phyloP scores from a whole-genome alignment of 2,113 vertebrate species.

The Trichechus manatus region DNA sequence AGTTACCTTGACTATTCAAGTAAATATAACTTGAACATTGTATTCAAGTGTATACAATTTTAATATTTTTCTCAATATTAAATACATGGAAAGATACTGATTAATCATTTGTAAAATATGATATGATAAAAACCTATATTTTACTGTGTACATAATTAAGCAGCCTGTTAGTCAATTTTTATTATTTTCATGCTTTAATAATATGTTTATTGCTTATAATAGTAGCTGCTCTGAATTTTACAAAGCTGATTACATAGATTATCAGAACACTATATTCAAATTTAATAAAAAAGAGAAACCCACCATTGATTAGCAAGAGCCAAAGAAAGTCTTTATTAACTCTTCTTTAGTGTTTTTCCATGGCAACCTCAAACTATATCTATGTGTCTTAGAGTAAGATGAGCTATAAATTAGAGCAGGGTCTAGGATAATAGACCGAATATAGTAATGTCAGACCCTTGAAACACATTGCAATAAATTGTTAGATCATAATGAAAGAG shows the following conservation, averaged over 20 bases:
- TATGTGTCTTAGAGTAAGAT: not conserved
- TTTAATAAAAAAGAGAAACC: not conserved
- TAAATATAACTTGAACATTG: not conserved
- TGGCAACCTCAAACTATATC: conserved; percentile 19
- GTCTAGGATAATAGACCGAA: not conserved
- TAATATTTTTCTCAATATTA: not conserved
- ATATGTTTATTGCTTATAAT: not conserved
- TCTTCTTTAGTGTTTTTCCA: not conserved
- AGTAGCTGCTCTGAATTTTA: conserved; percentile 23
- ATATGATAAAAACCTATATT: not conserved
- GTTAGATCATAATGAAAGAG: conserved; percentile 7
- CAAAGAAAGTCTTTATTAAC: not conserved
- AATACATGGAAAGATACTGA: not conserved
- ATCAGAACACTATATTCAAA: not conserved
- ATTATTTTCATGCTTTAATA: not conserved
- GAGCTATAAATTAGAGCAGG: conserved; percentile 16
- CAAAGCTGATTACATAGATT: not conserved
- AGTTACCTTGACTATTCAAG: not conserved
- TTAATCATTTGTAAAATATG: conserved; percentile 29
- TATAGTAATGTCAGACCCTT: conserved; percentile 23
- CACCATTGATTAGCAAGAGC: not conserved
- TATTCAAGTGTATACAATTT: not conserved
- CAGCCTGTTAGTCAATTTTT: conserved; percentile 5
- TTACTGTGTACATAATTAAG: not conserved
- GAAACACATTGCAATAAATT: conserved; percentile 14